These are phyloP conservation scores for Pelmatolapia mariae DNA, from an alignment of 2,113 vertebrate genomes.

Conservation along the genomic window DNA sequence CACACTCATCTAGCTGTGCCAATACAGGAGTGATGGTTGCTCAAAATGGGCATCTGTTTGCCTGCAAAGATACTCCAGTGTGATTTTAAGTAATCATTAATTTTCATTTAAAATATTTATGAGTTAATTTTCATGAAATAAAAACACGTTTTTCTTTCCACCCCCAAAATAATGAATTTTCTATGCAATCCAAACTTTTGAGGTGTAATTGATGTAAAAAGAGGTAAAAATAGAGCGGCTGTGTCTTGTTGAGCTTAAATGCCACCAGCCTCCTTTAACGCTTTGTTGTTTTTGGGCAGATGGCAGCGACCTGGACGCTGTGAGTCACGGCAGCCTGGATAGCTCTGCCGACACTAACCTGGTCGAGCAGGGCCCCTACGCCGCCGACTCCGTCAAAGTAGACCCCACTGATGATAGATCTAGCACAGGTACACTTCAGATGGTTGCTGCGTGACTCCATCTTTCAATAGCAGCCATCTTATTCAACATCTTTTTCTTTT, in stretches of 20 bases:
- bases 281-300: constrained; percentile 73
- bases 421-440: constrained; percentile 76
- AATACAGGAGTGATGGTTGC: not conserved
- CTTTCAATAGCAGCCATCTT: constrained; percentile 24
- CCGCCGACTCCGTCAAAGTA: constrained; percentile 70
- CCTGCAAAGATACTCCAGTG: not conserved
- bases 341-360: constrained; percentile 74
- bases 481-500: constrained; percentile 23
- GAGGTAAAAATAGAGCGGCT: not conserved
- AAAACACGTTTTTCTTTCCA: not conserved
- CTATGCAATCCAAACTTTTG: not conserved
- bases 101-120: not conserved
- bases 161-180: not conserved
- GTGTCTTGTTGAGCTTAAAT: not conserved
- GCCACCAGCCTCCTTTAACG: not conserved
- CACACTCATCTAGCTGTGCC: not conserved
- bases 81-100: not conserved
- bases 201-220: not conserved
- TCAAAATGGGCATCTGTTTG: not conserved
- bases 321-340: constrained; percentile 84
- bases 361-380: constrained; percentile 72
- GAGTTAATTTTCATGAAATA: not conserved
- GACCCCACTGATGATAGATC: constrained; percentile 80
- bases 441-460: not conserved
- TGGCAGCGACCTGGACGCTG: constrained; percentile 81